Evolutionary conservation across 64 coral and sea anemone genomes (phyloP).

Genomic region (Stylophora pistillata): DNA sequence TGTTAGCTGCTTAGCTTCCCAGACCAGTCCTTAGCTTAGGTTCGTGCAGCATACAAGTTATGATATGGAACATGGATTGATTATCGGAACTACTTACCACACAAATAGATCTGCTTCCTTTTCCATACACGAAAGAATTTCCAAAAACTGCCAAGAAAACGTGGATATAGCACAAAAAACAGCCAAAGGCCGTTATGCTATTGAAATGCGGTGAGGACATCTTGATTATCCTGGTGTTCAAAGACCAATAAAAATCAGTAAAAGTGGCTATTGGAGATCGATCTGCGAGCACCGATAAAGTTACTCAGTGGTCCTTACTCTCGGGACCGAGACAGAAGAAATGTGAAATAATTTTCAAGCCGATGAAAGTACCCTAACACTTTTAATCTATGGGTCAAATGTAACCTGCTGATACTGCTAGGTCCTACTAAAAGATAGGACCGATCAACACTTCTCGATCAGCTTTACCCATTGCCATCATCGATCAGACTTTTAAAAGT

Average conservation of each 20-base stretch:
- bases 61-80: background rate
- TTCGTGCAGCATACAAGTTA: no score
- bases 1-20: background rate
- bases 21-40: background rate
- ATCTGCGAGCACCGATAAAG: background rate
- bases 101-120: conserved; percentile 7
- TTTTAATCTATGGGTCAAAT: no score
- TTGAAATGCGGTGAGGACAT: conserved; percentile 73
- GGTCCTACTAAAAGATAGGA: no score
- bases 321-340: no score
- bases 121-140: conserved; percentile 15
- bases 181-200: conserved; percentile 42
- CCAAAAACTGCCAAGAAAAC: conserved; percentile 55
- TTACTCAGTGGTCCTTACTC: no score
- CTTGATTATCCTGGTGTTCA: conserved; percentile 56
- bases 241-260: background rate
- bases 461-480: no score
- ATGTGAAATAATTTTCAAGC: no score
- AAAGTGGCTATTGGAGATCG: background rate
- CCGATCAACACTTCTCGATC: no score
- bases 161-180: conserved; percentile 47
- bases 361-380: no score
- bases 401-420: no score
- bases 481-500: no score
- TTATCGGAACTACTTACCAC: conserved; percentile 2